Conservation (phyloP, 1,140 invertebrate species). For the Rhopalosiphum maidis region DNA sequence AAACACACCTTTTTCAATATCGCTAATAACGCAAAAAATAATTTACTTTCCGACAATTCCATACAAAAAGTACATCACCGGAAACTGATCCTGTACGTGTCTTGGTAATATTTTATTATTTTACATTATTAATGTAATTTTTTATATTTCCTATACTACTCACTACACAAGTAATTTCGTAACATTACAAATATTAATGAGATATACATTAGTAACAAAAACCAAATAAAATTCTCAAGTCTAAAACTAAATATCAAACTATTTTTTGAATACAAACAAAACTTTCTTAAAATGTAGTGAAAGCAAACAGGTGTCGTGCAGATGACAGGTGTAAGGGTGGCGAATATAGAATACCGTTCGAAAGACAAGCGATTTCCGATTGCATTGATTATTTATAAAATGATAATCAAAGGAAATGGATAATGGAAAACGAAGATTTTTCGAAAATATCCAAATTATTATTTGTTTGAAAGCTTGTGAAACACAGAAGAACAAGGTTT, state of each 20-base stretch:
- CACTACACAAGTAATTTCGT: not conserved
- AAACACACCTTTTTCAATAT: constrained; percentile 48
- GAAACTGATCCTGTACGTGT: not conserved
- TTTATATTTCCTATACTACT: not conserved
- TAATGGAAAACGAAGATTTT: not conserved
- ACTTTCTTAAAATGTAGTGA: not conserved
- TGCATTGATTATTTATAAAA: not conserved
- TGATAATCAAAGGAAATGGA: not conserved
- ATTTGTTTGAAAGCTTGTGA: not conserved
- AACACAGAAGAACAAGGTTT: not conserved
- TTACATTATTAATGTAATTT: not conserved
- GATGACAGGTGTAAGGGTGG: constrained; percentile 17
- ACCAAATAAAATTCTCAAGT: not conserved
- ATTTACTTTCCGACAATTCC: not conserved
- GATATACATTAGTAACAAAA: not conserved
- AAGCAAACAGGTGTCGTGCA: not conserved
- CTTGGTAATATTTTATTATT: not conserved
- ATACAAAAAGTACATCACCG: not conserved
- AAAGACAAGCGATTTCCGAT: not conserved
- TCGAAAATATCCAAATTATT: not conserved
- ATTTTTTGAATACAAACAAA: not conserved
- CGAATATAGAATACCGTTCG: not conserved
- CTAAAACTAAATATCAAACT: not conserved
- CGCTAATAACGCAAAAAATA: constrained; percentile 45
- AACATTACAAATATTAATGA: not conserved